These are phyloP conservation scores for Sander lucioperca DNA, from an alignment of 2,113 vertebrate species.

Conservation along the genomic window DNA sequence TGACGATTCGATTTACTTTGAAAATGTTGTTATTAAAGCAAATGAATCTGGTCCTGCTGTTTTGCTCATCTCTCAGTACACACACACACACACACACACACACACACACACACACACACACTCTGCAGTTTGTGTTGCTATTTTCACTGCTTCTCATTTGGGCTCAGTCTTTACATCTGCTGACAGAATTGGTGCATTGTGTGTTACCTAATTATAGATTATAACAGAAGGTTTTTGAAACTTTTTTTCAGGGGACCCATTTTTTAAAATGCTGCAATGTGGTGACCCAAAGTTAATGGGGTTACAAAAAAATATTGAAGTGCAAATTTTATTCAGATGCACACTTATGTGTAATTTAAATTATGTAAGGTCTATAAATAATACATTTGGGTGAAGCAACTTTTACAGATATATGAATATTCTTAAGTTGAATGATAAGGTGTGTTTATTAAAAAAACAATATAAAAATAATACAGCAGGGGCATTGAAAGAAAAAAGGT, in stretches of 20 bases:
- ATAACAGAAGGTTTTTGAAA: not conserved
- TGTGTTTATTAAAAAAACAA: too few relatives aligned
- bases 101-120: slow-evolving; percentile 1
- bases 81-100: too few relatives aligned
- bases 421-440: not conserved
- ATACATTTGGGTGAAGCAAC: not conserved
- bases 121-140: not conserved
- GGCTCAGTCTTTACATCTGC: not conserved
- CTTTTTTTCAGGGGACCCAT: not conserved
- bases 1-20: not conserved
- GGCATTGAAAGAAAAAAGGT: too few relatives aligned
- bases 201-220: slow-evolving; percentile 5
- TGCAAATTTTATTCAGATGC: not conserved
- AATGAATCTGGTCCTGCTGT: slow-evolving; percentile 11
- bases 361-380: not conserved
- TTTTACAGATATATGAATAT: not conserved
- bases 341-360: not conserved
- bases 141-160: not conserved
- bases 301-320: not conserved
- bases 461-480: too few relatives aligned
- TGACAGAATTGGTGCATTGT: slow-evolving; percentile 11
- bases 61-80: not conserved
- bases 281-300: not conserved
- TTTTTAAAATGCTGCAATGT: not conserved
- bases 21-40: slow-evolving; percentile 22